Conservation (phyloP, 1,140 invertebrate species). For the Thaumatotibia leucotreta region DNA sequence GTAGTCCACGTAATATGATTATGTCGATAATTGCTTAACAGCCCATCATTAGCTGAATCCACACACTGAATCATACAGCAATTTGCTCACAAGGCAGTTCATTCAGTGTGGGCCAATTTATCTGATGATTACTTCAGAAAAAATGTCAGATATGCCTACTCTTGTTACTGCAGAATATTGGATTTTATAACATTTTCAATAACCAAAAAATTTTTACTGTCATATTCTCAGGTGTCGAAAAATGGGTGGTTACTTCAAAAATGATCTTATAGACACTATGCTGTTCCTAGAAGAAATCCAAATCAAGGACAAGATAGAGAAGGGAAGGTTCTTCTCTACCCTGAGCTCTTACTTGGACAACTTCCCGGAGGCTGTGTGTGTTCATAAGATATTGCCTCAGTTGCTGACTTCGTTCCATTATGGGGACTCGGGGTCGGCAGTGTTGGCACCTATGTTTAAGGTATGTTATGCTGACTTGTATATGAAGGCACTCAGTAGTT, state of each 20-base stretch:
- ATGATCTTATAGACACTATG: slow-evolving; percentile 95
- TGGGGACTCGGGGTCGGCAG: slow-evolving; percentile 93
- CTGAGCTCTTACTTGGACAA: slow-evolving; percentile 91
- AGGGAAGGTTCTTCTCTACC: slow-evolving; percentile 92
- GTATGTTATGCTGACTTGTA: slow-evolving; percentile 71
- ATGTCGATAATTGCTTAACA: too few species aligned
- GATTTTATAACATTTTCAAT: too few species aligned
- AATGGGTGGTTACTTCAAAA: slow-evolving; percentile 95
- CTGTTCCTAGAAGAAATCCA: slow-evolving; percentile 99
- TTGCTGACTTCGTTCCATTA: slow-evolving; percentile 96
- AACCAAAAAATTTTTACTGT: too few species aligned
- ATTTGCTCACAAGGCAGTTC: too few species aligned
- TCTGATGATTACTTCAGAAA: too few species aligned
- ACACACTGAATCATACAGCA: too few species aligned
- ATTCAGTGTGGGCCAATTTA: too few species aligned
- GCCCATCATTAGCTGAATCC: too few species aligned
- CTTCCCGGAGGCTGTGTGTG: slow-evolving; percentile 94
- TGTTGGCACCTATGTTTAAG: slow-evolving; percentile 91
- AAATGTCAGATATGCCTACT: too few species aligned
- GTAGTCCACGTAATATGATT: too few species aligned
- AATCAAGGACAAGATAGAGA: slow-evolving; percentile 92
- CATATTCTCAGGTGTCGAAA: slow-evolving; percentile 83
- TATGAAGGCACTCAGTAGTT: too few species aligned
- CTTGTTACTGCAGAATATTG: too few species aligned
- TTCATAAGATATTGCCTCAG: slow-evolving; percentile 96